Percentiles rank a stretch among this genome's conserved stretches.
phyloP scores from a whole-genome alignment of 2,888 invertebrate species.

The Drosophila birchii region DNA sequence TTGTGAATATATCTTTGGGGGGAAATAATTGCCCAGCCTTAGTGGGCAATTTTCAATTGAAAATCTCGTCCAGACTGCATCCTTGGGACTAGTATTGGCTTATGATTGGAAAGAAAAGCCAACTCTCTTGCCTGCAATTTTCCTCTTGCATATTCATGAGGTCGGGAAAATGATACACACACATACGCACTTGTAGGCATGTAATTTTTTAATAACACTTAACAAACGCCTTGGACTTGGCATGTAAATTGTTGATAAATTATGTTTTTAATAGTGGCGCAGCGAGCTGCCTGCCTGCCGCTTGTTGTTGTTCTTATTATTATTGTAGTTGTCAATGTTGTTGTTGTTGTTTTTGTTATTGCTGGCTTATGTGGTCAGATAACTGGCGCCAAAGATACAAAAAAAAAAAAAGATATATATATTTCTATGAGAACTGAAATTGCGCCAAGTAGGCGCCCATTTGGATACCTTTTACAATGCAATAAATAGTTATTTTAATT shows the following conservation, averaged over 20 bases:
- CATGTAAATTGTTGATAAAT: constrained; percentile 77
- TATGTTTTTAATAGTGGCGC: constrained; percentile 65
- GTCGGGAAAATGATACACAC: constrained; percentile 36
- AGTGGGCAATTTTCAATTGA: constrained; percentile 26
- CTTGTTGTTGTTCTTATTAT: constrained; percentile 22
- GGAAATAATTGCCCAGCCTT: constrained; percentile 19
- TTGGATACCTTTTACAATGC: constrained; percentile 8
- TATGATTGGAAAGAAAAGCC: constrained; percentile 55
- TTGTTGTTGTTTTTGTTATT: constrained; percentile 21
- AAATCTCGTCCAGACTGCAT: constrained; percentile 16
- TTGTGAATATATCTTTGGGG: constrained; percentile 47
- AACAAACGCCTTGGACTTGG: constrained; percentile 78
- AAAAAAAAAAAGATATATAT: neutral
- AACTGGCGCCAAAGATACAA: constrained; percentile 45
- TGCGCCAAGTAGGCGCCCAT: constrained; percentile 1
- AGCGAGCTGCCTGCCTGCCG: constrained; percentile 12
- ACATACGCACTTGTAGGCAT: constrained; percentile 32
- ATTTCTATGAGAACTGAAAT: constrained; percentile 6
- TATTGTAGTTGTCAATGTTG: constrained; percentile 13
- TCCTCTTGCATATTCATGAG: constrained; percentile 70
- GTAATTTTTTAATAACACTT: constrained; percentile 77
- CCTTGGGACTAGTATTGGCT: constrained; percentile 41
- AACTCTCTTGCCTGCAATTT: constrained; percentile 65
- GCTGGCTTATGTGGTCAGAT: constrained; percentile 39
- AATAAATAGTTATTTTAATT: neutral